Percentiles rank a stretch among this genome's conserved stretches.
These are phyloP conservation scores for Gymnodraco acuticeps DNA, from an alignment of 2,797 vertebrate genomes.

Conservation along the genomic window DNA sequence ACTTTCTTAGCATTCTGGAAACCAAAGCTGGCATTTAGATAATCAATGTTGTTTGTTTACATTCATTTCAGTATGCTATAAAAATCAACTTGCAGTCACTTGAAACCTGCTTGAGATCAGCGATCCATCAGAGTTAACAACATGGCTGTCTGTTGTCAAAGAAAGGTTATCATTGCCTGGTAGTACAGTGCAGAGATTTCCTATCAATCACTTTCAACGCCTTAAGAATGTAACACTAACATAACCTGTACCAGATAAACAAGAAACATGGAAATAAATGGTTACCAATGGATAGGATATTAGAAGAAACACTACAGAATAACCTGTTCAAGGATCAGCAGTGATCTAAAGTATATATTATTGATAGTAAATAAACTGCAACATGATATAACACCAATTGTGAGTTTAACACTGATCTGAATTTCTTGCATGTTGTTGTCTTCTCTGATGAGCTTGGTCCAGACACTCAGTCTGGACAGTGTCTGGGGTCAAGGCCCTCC, in stretches of 20 bases:
- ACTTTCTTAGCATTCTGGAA: background rate
- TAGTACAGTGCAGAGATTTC: slow-evolving; percentile 9
- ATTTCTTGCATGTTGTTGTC: slow-evolving; percentile 55
- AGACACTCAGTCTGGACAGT: slow-evolving; percentile 85
- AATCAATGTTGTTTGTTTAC: background rate
- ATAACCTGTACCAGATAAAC: background rate
- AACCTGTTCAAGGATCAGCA: background rate
- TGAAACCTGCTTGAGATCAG: slow-evolving; percentile 23
- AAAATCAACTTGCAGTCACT: slow-evolving; percentile 10
- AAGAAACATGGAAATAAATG: background rate
- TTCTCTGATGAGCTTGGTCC: slow-evolving; percentile 53
- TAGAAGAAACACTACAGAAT: background rate
- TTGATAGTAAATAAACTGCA: background rate
- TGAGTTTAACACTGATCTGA: slow-evolving; percentile 51
- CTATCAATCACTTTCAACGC: slow-evolving; percentile 13
- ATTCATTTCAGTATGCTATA: background rate
- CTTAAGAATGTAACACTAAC: background rate
- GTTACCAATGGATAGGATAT: background rate
- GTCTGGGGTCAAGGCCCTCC: slow-evolving; percentile 83
- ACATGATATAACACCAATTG: background rate
- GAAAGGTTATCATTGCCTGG: slow-evolving; percentile 32
- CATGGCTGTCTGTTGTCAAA: slow-evolving; percentile 31
- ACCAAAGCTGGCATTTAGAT: background rate
- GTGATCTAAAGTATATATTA: slow-evolving; percentile 3
- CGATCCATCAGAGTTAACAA: slow-evolving; percentile 33